A percentile compares a stretch with the other conserved stretches of the same genome.
Evolutionary conservation across 30 jellyfish, hydroid and myxozoan genomes (phyloP).

Genomic region (Turritopsis rubra): DNA sequence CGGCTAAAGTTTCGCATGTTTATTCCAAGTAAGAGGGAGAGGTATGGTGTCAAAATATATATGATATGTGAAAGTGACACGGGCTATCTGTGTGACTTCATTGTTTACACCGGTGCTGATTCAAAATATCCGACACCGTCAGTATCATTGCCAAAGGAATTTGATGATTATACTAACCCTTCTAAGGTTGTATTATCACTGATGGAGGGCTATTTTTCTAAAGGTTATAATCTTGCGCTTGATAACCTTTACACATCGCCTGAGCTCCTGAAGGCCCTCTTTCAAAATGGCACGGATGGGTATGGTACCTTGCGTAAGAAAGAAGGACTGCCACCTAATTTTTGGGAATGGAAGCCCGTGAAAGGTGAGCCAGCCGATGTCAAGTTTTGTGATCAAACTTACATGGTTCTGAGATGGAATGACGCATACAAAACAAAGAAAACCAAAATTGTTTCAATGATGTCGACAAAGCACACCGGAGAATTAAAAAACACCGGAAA

Average conservation of each 20-base stretch:
- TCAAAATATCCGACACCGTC: constrained; percentile 12
- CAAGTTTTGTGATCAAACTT: constrained; percentile 18
- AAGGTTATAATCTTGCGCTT: constrained; percentile 20
- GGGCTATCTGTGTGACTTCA: constrained; percentile 19
- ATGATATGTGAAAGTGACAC: constrained; percentile 21
- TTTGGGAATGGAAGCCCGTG: constrained; percentile 19
- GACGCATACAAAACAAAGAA: constrained; percentile 19
- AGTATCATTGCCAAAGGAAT: not conserved
- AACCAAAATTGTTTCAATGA: constrained; percentile 17
- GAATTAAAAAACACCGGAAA: constrained; percentile 8
- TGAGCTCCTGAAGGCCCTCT: constrained; percentile 19
- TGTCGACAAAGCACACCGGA: constrained; percentile 23
- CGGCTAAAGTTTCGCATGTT: constrained; percentile 11
- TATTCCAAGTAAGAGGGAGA: constrained; percentile 18
- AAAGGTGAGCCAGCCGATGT: constrained; percentile 32
- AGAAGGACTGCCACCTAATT: constrained; percentile 13
- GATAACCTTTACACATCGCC: constrained; percentile 27
- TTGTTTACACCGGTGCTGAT: constrained; percentile 17
- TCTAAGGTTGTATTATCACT: constrained; percentile 19
- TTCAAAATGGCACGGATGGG: constrained; percentile 3
- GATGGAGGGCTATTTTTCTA: constrained; percentile 3
- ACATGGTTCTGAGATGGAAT: constrained; percentile 24
- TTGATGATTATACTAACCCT: constrained; percentile 17
- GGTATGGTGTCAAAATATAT: constrained; percentile 25
- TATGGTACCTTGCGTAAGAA: constrained; percentile 19